Evolutionary conservation across 2,888 invertebrate genomes (phyloP), one percentile per base, ranked within the genome.

Genomic region (Baronia brevicornis): DNA sequence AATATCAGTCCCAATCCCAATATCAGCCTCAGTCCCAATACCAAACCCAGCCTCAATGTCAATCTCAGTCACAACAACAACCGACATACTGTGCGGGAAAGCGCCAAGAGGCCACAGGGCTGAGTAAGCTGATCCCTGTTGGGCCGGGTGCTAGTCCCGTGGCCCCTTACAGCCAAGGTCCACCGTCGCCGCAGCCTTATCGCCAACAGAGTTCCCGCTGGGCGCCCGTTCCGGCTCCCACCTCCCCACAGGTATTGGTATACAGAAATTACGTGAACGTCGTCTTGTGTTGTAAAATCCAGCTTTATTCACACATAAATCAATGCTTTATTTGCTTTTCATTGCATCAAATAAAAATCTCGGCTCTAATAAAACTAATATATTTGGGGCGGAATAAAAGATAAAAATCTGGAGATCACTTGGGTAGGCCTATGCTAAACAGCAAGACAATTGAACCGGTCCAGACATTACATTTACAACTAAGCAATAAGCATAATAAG

Each of bases 191-290:
- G 44, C 78, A 75, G 60, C 72, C 75, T 46, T 77, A 64, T 62
- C 68, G 70, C 35, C 72, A 58, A 58, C 73, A 63, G 47, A 68
- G 60, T 60, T 68, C 54, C 56, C 84, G 84, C 51, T 85, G 84
- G 84, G 80, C 78, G 43, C 82, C 84, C 20, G 84, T 84, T 41
- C 72, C 75, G 47, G 74, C 78, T 45, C 80, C 80, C 45, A 65
- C 67, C 50, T 82, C 84, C 51, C 82, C 82, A 41, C 82, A 84
- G 82, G 84, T 82, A 82, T 50, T 59, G 41, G 51, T n/a, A n/a
- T n/a, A n/a, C n/a, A n/a, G n/a, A n/a, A n/a, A n/a, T n/a, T n/a
- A n/a, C n/a, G n/a, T n/a, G n/a, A n/a, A n/a, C n/a, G n/a, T n/a
- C n/a, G n/a, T n/a, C n/a, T n/a, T n/a, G n/a, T n/a, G n/a, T n/a